Evolutionary conservation across 92 coral and sea anemone species (phyloP).

Genomic region (Siderastrea radians): DNA sequence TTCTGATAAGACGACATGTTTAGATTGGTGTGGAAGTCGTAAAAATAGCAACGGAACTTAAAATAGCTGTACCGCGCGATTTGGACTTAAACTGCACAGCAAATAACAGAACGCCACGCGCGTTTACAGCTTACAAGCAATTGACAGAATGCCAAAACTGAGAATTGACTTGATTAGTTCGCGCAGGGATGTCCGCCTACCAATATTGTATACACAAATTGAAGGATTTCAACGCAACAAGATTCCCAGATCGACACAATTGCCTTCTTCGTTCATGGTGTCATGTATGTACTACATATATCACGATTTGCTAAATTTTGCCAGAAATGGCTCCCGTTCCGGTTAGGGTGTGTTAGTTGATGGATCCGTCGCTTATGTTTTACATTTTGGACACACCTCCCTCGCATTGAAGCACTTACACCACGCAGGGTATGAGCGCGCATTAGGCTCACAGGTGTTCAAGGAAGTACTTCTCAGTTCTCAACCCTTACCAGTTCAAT

Average conservation of each 20-base stretch:
- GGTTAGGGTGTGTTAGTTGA: background rate
- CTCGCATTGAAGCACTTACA: background rate
- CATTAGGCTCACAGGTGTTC: background rate
- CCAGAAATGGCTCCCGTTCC: background rate
- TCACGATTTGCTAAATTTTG: background rate
- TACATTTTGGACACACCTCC: slow-evolving; percentile 19
- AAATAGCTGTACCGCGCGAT: background rate
- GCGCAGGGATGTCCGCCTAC: background rate
- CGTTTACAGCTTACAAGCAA: background rate
- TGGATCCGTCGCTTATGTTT: background rate
- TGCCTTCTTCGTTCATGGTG: too few species aligned
- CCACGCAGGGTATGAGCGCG: background rate
- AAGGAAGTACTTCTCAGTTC: background rate
- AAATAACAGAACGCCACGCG: background rate
- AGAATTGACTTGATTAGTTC: background rate
- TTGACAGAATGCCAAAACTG: slow-evolving; percentile 33
- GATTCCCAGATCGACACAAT: background rate
- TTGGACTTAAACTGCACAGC: background rate
- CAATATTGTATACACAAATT: background rate
- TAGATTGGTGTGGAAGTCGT: background rate
- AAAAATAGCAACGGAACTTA: background rate
- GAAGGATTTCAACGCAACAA: background rate
- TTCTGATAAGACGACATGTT: background rate
- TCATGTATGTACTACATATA: background rate
- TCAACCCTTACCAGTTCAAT: too few species aligned